Base-by-base conservation (phyloP, 2,888 invertebrate species). In the Apodemia mormo region DNA sequence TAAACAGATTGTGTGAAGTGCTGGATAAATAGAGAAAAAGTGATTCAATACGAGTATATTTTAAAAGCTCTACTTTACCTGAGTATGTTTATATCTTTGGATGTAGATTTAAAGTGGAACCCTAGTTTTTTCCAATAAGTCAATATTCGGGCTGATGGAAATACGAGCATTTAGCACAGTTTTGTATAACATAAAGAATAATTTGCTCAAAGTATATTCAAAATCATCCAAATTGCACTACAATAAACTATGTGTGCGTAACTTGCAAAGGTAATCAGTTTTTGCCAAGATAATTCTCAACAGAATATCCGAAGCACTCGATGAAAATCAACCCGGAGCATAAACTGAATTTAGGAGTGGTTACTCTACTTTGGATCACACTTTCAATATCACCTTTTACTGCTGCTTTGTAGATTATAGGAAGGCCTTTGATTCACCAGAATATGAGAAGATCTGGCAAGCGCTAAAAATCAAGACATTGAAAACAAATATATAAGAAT, bases 371-470 rank as follows among this genome's bases (percentile, higher is more conserved):
- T 7, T 45, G 10, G 45, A 45, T 45, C 45, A 45, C 10, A 45
- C 10, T 77, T 64, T 79, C 68, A 33, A 74, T 69, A n/a, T n/a
- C n/a, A n/a, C n/a, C n/a, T n/a, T n/a, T n/a, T n/a, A n/a, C n/a
- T n/a, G n/a, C n/a, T n/a, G n/a, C n/a, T n/a, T n/a, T n/a, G n/a
- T n/a, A n/a, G n/a, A n/a, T n/a, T n/a, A n/a, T n/a, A n/a, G n/a
- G 29, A 79, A 78, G 40, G 77, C 77, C 0, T 78, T 77, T 33
- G 76, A 77, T 33, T 69, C 76, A 0, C 10, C 78, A 10, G 67
- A 70, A 43, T 76, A 79, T 54, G 37, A 40, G 0, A 71, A 67
- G 14, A 76, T 78, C 1, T 78, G 76, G 74, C 64, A 74, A 56
- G 68, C 75, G 10, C 56, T 79, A 45, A 9, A 68, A 33, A 14